Evolutionary conservation across 1,140 invertebrate genomes (phyloP), one percentile per base, ranked within the genome.

Genomic region (Meloidogyne exigua): DNA sequence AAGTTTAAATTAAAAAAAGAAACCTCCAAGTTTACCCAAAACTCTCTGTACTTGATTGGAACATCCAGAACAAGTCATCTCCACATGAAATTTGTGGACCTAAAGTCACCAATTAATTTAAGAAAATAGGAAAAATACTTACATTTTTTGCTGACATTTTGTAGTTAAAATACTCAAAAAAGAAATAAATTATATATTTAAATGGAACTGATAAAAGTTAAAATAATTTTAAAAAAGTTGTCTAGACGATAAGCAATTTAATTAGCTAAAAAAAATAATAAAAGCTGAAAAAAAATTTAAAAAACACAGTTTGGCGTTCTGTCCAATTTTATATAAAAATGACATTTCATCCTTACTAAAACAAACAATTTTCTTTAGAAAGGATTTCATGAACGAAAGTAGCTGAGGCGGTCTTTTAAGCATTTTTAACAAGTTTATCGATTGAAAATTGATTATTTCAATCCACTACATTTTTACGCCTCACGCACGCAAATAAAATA

Each of bases 1-100:
- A 18, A 9, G 0, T 26, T 21, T 25, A 23, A 44, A 11, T 5
- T 13, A 5, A 32, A 64, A 65, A 28, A 66, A 76, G 72, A 36
- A 66, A 80, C 81, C 81, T 82, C 82, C 81, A 39, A 82, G 76
- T 72, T 80, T 80, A 23, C 72, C 82, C 7, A 82, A 65, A 18
- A 84, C 79, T 21, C 75, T 44, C 57, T 74, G 67, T 23, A 74
- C 82, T 23, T 83, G 83, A 64, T 77, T 78, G 15, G 81, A 84
- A 68, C 81, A 82, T 21, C 82, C 82, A 71, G 81, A 79, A 62
- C 77, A 79, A 26, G 77, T 79, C 77, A 79, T 79, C 67, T 79
- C 77, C 5, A 79, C 77, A 25, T 71, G 28, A 15, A 79, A 79
- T 70, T 69, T 73, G 57, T 79, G 78, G 7, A 65, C 5, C 77